Percentiles rank a stretch among this genome's conserved stretches.
Conservation (phyloP, 2,113 vertebrate genomes). For the Nothoprocta perdicaria region DNA sequence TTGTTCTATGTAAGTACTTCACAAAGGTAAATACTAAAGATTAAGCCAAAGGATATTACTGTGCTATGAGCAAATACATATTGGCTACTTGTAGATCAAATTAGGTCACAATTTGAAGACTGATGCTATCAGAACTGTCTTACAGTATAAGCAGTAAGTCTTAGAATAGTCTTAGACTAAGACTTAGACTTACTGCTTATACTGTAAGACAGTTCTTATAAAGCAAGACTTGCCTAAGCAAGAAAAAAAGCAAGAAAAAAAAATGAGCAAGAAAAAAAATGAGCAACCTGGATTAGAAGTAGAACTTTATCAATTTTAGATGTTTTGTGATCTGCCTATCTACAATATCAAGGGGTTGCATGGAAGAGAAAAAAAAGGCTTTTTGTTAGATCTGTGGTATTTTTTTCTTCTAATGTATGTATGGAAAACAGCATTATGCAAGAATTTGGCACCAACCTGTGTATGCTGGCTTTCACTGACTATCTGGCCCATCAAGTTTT, state of each 20-base stretch:
- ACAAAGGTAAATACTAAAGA: background rate
- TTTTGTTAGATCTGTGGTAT: background rate
- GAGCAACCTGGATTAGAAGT: background rate
- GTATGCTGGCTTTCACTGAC: background rate
- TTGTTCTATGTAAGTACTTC: background rate
- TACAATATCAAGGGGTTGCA: background rate
- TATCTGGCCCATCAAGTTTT: background rate
- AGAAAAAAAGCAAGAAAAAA: background rate
- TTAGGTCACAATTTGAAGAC: background rate
- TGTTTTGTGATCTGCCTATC: background rate
- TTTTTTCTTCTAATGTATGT: background rate
- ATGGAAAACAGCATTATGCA: background rate
- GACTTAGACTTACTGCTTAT: no score
- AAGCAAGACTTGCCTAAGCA: background rate
- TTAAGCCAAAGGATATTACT: background rate
- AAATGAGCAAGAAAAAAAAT: background rate
- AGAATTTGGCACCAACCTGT: background rate
- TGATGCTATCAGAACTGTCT: accelerated
- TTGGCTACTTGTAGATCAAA: background rate
- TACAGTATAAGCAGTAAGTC: background rate
- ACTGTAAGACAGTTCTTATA: no score
- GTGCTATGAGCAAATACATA: background rate
- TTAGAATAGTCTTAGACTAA: no score
- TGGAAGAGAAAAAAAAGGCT: background rate
- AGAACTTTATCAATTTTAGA: background rate